Percentiles rank a stretch among this genome's conserved stretches.
Evolutionary conservation across 2,113 vertebrate genomes (phyloP).

Genomic region (human (Homo sapiens)): DNA sequence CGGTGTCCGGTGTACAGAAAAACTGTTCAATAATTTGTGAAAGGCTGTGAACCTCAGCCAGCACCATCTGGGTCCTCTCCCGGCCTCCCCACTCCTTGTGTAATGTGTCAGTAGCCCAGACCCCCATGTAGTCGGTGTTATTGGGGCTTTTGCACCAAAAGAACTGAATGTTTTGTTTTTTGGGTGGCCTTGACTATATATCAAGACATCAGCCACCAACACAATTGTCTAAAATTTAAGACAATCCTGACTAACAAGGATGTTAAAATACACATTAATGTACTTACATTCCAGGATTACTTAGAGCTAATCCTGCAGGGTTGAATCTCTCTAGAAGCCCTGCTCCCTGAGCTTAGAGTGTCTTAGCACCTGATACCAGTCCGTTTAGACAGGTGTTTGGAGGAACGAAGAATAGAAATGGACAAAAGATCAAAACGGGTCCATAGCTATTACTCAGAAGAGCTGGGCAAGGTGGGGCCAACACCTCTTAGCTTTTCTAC

Average conservation of each 20-base stretch:
- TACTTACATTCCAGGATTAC: neutral
- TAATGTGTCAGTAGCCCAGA: neutral
- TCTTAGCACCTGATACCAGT: neutral
- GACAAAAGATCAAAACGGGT: fast-evolving
- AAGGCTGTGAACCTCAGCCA: neutral
- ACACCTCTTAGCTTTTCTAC: neutral
- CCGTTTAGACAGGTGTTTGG: fast-evolving
- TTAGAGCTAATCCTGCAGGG: neutral
- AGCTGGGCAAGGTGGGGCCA: no score
- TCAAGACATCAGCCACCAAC: neutral
- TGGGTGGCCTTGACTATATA: neutral
- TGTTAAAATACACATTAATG: neutral
- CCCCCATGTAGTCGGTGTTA: neutral
- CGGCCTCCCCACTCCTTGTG: fast-evolving
- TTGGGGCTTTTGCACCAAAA: neutral
- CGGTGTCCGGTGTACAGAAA: neutral
- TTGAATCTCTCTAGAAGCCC: neutral
- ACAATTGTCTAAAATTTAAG: neutral
- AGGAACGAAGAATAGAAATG: neutral
- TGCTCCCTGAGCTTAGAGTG: neutral
- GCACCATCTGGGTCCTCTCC: neutral
- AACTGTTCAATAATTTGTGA: neutral
- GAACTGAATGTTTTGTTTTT: neutral
- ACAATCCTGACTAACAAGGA: neutral
- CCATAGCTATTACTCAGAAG: neutral